Evolutionary conservation across 2,113 vertebrate genomes (phyloP).

Genomic region (Gallinago media): DNA sequence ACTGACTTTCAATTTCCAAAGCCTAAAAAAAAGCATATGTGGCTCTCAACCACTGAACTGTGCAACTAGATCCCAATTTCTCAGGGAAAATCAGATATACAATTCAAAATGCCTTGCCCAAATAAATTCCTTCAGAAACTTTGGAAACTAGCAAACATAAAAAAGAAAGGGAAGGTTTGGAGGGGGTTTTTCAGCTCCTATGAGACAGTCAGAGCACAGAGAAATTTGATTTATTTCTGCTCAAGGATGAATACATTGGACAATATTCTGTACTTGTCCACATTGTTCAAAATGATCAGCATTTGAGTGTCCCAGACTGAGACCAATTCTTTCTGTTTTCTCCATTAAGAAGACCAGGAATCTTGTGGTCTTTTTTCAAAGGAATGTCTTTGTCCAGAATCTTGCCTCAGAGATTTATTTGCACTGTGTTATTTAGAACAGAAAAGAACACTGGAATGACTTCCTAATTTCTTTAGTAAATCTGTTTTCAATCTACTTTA

Average conservation of each 20-base stretch:
- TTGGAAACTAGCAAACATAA: background rate
- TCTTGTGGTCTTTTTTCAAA: constrained; percentile 63
- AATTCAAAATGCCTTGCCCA: background rate
- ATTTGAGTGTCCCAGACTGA: background rate
- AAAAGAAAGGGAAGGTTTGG: background rate
- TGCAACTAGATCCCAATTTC: background rate
- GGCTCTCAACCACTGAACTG: background rate
- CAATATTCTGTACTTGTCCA: background rate
- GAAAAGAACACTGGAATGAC: constrained; percentile 44
- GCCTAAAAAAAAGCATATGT: background rate
- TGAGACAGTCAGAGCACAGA: background rate
- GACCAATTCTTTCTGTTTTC: constrained; percentile 47
- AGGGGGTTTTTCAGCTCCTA: background rate
- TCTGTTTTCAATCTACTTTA: constrained; percentile 59
- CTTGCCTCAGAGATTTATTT: constrained; percentile 59
- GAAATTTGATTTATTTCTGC: constrained; percentile 7
- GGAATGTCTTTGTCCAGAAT: constrained; percentile 46
- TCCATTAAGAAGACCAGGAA: constrained; percentile 51
- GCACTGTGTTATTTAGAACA: constrained; percentile 49
- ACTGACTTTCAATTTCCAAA: background rate
- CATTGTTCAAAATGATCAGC: constrained; percentile 25
- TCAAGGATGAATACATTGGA: constrained; percentile 13
- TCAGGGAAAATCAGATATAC: background rate
- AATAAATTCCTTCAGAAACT: background rate
- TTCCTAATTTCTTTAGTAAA: constrained; percentile 60